Evolutionary conservation across 23 tunicate genomes (phyloP).

Genomic region (Clavelina lepadiformis): DNA sequence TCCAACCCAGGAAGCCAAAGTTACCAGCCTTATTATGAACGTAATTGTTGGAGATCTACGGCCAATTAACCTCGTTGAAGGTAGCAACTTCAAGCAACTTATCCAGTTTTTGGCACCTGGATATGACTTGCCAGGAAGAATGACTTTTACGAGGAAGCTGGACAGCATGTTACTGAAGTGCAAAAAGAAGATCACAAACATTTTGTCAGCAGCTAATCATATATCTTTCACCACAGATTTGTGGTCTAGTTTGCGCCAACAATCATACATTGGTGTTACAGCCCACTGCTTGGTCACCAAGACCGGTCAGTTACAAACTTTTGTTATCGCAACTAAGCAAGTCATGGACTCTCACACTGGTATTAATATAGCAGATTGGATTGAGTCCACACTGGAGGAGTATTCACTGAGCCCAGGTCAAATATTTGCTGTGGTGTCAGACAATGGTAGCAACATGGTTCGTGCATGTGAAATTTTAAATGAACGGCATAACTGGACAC

Average conservation of each 20-base stretch:
- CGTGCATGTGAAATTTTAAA: background rate
- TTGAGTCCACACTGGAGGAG: background rate
- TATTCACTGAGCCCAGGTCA: background rate
- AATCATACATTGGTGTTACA: constrained; percentile 4
- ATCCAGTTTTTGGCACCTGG: constrained; percentile 20
- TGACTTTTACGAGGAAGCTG: constrained; percentile 2
- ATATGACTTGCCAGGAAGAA: constrained; percentile 4
- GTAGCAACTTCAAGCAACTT: constrained; percentile 7
- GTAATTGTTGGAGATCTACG: constrained; percentile 12
- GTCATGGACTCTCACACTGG: constrained; percentile 9
- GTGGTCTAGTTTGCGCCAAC: constrained; percentile 4
- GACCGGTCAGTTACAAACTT: background rate
- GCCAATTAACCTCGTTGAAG: constrained; percentile 18
- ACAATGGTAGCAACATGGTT: constrained; percentile 1
- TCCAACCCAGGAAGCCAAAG: constrained; percentile 4
- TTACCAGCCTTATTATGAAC: constrained; percentile 5
- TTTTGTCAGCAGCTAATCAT: constrained; percentile 1
- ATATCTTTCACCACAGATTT: constrained; percentile 1
- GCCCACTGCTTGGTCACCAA: background rate
- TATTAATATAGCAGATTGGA: background rate
- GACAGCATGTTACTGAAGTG: background rate
- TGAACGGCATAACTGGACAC: background rate
- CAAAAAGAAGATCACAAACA: constrained; percentile 2
- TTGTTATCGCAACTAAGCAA: constrained; percentile 6
- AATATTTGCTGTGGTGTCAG: background rate